Base-by-base conservation (phyloP, 2,113 vertebrate species). In the Cinclus mexicanus region DNA sequence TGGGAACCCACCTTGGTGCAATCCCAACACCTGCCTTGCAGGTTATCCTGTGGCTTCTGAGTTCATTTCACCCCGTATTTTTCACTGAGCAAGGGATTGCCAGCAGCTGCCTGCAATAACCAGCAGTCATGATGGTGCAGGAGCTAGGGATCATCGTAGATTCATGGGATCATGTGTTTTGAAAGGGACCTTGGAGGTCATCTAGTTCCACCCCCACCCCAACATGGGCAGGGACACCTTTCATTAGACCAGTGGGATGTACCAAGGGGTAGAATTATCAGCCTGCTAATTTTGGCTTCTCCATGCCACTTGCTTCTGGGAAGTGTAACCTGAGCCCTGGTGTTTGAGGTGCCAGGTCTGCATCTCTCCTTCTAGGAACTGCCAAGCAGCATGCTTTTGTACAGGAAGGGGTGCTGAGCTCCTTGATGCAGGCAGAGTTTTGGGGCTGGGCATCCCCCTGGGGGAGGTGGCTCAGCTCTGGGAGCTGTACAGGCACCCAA, bases 221-320 rank as follows among this genome's bases (percentile, higher is more conserved):
- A 2, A 2, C 31, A 17, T 4, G 35, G 71, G 42, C 35, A 56
- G 19, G 49, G 49, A 44, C 71, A 70, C 64, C 88, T 83, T 83
- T 56, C 31, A 28, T 49, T 28, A 56, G 42, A 63, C 18, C 88
- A 56, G 31, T 41, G 87, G 56, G 83, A 61, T 49, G 87, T 78
- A 78, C 33, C 1, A 13, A 70, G 85, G 80, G 82, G 44, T 61
- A 44, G 90, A 94, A 92, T 96, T 91, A 72, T 87, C 86, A 55
- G 24, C 56, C 60, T 97, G 87, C 97, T 97, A 97, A 97, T 96
- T 97, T 97, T 97, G 95, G 93, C 77, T 81, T 89, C 76, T 44
- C 82, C 76, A 5, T 44, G 47, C 55, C 5, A 1, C 42, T 46
- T 9, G 37, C 63, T 97, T 96, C 94, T 92, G 87, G 74, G 93